Percentiles rank a stretch among this genome's conserved stretches.
Conservation (phyloP, 35 echinoderm and acorn worm species). For the Chiridota heheva region DNA sequence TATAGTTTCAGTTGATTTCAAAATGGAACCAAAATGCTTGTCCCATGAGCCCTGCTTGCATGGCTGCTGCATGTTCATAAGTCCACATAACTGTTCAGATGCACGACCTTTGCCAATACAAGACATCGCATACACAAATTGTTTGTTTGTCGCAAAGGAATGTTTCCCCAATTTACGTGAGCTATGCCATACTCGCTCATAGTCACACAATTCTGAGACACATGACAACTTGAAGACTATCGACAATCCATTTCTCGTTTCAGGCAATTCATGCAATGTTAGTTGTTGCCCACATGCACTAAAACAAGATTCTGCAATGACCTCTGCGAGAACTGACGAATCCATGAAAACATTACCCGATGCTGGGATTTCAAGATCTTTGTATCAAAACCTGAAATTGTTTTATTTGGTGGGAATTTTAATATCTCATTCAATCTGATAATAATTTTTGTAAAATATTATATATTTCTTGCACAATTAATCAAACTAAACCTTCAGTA, state of each 20-base stretch:
- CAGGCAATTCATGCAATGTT: neutral
- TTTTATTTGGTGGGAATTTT: too few species aligned
- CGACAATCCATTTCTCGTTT: constrained; percentile 2
- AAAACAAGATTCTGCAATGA: neutral
- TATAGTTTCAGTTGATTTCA: constrained; percentile 1
- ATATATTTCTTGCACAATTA: too few species aligned
- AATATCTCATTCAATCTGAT: too few species aligned
- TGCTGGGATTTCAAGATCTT: neutral
- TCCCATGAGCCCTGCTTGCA: neutral
- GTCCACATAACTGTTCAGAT: neutral
- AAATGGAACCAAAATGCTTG: neutral
- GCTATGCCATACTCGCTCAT: constrained; percentile 13
- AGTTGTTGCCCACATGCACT: neutral
- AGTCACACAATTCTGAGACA: neutral
- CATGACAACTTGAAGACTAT: neutral
- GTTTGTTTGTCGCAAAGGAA: constrained; percentile 15
- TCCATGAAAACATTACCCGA: constrained; percentile 19
- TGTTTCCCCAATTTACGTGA: neutral
- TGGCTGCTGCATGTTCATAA: constrained; percentile 8
- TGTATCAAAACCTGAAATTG: too few species aligned
- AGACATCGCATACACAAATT: constrained; percentile 15
- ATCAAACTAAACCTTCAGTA: too few species aligned
- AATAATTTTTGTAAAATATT: too few species aligned
- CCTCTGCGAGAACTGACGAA: neutral
- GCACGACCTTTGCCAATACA: constrained; percentile 2